Percentiles rank a stretch among this genome's conserved stretches.
Evolutionary conservation across 1,140 invertebrate genomes (phyloP).

Genomic region (Tetranychus urticae): DNA sequence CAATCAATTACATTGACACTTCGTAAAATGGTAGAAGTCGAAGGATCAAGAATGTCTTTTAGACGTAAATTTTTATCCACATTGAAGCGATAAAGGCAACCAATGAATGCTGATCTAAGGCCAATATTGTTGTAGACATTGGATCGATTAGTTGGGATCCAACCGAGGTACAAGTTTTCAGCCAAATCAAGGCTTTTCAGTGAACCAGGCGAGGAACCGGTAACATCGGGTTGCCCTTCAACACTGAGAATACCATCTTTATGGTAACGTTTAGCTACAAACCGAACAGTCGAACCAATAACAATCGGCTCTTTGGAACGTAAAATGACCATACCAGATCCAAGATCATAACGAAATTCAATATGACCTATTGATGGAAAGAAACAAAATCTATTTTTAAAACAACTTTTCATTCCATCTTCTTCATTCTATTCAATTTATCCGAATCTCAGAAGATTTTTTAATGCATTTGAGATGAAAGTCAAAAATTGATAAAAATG

Average conservation of each 20-base stretch:
- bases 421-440: too few relatives aligned
- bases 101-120: constrained; percentile 48
- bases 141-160: constrained; percentile 32
- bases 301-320: constrained; percentile 43
- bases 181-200: constrained; percentile 55
- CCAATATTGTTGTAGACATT: constrained; percentile 67
- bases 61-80: constrained; percentile 31
- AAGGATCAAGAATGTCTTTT: constrained; percentile 1
- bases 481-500: too few relatives aligned
- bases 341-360: constrained; percentile 28
- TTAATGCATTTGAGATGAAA: too few relatives aligned
- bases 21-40: constrained; percentile 18
- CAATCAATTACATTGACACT: constrained; percentile 7
- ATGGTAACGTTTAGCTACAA: constrained; percentile 57
- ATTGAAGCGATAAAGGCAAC: constrained; percentile 51
- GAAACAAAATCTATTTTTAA: background rate
- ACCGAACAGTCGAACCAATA: constrained; percentile 46
- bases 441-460: too few relatives aligned
- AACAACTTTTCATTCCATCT: too few relatives aligned
- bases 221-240: constrained; percentile 49
- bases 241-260: constrained; percentile 58
- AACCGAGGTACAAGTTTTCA: constrained; percentile 57
- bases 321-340: constrained; percentile 43
- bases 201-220: constrained; percentile 48
- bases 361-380: constrained; percentile 9